phyloP scores from a whole-genome alignment of 2,113 vertebrate genomes.

The Panthera leo region DNA sequence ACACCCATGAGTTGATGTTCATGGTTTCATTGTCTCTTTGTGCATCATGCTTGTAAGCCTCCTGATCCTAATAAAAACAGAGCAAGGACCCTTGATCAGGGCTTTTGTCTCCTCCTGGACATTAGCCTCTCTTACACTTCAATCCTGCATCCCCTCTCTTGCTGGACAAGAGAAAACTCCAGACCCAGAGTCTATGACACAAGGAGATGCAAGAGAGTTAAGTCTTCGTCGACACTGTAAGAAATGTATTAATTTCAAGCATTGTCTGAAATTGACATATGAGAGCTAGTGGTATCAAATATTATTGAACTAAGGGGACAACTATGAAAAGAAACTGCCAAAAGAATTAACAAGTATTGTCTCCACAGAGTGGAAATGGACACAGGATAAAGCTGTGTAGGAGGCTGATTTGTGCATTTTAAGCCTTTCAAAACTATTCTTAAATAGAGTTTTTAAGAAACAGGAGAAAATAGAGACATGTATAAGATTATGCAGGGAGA shows the following conservation, averaged over 20 bases:
- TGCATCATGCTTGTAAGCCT: too few species aligned
- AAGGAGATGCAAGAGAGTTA: background rate
- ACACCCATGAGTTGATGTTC: too few species aligned
- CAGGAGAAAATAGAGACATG: background rate
- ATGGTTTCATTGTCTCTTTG: too few species aligned
- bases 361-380: background rate
- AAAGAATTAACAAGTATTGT: background rate
- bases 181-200: too few species aligned
- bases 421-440: background rate
- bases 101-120: too few species aligned
- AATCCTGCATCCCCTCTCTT: too few species aligned
- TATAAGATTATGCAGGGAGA: background rate
- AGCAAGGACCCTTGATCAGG: too few species aligned
- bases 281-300: background rate
- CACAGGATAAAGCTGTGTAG: background rate
- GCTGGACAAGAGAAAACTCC: too few species aligned
- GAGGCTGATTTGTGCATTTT: background rate
- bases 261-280: background rate
- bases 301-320: background rate
- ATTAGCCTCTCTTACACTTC: too few species aligned
- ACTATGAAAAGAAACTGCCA: background rate
- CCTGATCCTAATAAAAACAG: too few species aligned
- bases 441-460: constrained; percentile 4
- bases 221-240: background rate
- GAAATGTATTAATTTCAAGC: background rate